Evolutionary conservation across 2,113 vertebrate genomes (phyloP), one percentile per base, ranked within the genome.

Genomic region (Choloepus hoffmanni): DNA sequence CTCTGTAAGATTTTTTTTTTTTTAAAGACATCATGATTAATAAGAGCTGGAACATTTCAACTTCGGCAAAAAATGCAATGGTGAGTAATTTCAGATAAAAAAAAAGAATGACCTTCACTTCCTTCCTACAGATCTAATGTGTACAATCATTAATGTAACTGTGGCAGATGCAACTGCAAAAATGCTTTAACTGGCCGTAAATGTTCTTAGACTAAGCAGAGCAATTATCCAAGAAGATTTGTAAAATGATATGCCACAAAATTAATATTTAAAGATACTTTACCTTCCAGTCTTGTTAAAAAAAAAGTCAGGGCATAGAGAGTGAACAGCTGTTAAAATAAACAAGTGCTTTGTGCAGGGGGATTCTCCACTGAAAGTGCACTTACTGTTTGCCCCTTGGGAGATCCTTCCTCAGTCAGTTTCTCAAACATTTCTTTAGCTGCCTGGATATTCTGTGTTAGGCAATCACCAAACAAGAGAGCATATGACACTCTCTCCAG

Each of bases 401-500:
- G 99, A 63, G 99, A 99, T 18, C 99, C 99, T 76, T 99, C 99
- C 53, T 99, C 98, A 0, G 99, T 99, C n/a, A 99, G 98, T 94
- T 99, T 99, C 98, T 99, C 99, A 98, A 99, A 99, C 62, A 99
- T 98, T 68, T 99, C 99, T 98, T 98, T 99, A 55, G 99, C 99
- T 48, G 98, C 98, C 1, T 98, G 98, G 95, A 99, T 88, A 92
- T 99, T 99, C 98, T 99, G 99, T 82, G 98, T 98, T 97, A 99
- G 93, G 97, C 99, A 99, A 96, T 99, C 99, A n/a, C 99, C 99
- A 92, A 99, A 99, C 97, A 99, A 95, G 98, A 99, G 98, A 83
- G 99, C 99, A 6, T 99, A 99, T 6, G 99, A 99, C 91, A 99
- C 99, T 97, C 99, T 99, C 98, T 99, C 99, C 98, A 99, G 99